Percentiles rank a stretch among this genome's conserved stretches.
These are phyloP conservation scores for Globodera ellingtonae DNA, from an alignment of 1,140 invertebrate species.

Conservation along the genomic window DNA sequence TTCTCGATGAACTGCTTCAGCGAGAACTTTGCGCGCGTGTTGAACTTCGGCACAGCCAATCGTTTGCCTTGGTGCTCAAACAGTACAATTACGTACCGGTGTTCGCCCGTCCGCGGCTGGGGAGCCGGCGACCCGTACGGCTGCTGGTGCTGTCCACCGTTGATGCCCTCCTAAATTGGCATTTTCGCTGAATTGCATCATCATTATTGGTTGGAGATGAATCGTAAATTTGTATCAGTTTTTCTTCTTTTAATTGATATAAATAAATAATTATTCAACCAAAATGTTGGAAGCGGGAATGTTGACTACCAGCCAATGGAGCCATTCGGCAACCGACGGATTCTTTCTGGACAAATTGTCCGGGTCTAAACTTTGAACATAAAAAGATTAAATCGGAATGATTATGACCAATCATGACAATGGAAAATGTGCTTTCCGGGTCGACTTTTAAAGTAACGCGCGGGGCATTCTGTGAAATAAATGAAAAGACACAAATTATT, in stretches of 20 bases:
- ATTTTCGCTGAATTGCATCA: not conserved
- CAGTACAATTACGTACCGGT: constrained; percentile 63
- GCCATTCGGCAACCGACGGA: constrained; percentile 64
- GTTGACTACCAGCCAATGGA: constrained; percentile 64
- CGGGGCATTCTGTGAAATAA: constrained; percentile 53
- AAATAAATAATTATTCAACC: constrained; percentile 56
- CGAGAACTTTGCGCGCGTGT: constrained; percentile 58
- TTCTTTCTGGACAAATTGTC: constrained; percentile 64
- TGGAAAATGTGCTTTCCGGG: constrained; percentile 60
- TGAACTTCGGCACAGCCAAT: constrained; percentile 57
- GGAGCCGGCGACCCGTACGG: constrained; percentile 63
- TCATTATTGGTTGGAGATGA: too few species aligned
- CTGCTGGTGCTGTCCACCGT: constrained; percentile 62
- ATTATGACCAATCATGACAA: constrained; percentile 63
- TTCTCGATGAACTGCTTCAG: constrained; percentile 64
- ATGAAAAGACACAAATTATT: not conserved
- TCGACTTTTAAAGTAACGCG: constrained; percentile 62
- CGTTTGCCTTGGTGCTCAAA: constrained; percentile 63
- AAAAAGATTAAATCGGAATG: constrained; percentile 32
- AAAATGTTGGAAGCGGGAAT: constrained; percentile 63
- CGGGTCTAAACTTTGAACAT: constrained; percentile 49
- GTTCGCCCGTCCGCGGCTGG: constrained; percentile 60
- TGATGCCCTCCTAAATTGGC: constrained; percentile 17
- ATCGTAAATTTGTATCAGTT: too few species aligned
- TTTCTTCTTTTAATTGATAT: constrained; percentile 34